Evolutionary conservation across 92 coral and sea anemone species (phyloP).

Genomic region (Zoanthus gigantus): DNA sequence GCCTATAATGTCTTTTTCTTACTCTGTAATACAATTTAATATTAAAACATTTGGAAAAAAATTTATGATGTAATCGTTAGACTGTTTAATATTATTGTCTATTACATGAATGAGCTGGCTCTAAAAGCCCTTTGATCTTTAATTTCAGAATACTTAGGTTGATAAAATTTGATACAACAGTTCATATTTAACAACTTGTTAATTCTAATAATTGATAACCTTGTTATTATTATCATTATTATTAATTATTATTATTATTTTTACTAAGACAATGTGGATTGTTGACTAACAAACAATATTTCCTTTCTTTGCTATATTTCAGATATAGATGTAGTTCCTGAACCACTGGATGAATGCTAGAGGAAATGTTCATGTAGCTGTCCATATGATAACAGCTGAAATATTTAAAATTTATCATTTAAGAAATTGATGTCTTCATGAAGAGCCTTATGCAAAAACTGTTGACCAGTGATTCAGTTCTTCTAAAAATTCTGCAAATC

Average conservation of each 20-base stretch:
- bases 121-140: no score
- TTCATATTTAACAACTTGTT: no score
- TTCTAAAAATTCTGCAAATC: not conserved
- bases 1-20: no score
- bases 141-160: no score
- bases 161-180: no score
- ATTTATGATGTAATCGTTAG: no score
- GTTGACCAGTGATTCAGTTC: not conserved
- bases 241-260: not conserved
- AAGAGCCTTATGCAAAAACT: not conserved
- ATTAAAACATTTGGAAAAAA: no score
- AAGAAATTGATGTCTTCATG: not conserved
- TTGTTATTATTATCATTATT: not conserved
- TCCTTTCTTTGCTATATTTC: not conserved
- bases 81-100: no score
- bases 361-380: not conserved
- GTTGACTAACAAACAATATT: not conserved
- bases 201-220: no score
- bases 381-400: not conserved
- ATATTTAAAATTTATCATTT: not conserved
- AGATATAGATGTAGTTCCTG: not conserved
- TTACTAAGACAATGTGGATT: not conserved
- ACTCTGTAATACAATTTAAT: no score
- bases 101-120: no score
- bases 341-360: not conserved